Evolutionary conservation across 2,888 invertebrate species (phyloP), one percentile per base, ranked within the genome.

Genomic region (Andricus curvator): DNA sequence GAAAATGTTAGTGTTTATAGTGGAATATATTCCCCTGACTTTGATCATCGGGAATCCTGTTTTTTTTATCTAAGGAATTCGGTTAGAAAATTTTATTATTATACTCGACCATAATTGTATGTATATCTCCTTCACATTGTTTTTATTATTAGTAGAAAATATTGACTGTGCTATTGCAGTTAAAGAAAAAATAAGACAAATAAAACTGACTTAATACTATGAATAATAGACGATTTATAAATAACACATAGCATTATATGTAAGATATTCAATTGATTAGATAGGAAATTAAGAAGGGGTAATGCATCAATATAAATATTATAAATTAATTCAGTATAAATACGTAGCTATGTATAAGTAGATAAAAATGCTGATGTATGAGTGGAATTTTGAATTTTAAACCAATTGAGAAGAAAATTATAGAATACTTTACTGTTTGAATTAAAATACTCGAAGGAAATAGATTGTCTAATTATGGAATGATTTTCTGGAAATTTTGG

Each of bases 61-160:
- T 77, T 48, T 85, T 77, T 62, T 77, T 62, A 86, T 37, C 81
- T 77, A 20, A 78, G 74, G 80, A 87, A 86, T 33, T 82, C 82
- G 77, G 67, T 85, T 33, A 78, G 78, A 60, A 77, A 76, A 25
- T 81, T 48, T n/a, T 78, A 74, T 74, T 74, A 33, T 56, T 33
- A 74, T 33, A 74, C 17, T 56, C 56, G 74, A 74, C 68, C 44
- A 68, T 56, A 56, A 33, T 56, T 74, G 56, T 56, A 56, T 74
- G 51, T 74, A 33, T 74, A 51, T 74, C 68, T n/a, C 22, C 41
- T 48, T 8, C 25, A 2, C 48, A 48, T 74, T 70, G 48, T 70
- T 74, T 74, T 74, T 33, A 70, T 74, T 74, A 74, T 29, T 74
- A 74, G 56, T 37, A 74, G 51, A 48, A 51, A 48, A 70, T 70